These are phyloP conservation scores for Rhynchopsitta pachyrhyncha DNA, from an alignment of 2,113 vertebrate species.

Conservation along the genomic window DNA sequence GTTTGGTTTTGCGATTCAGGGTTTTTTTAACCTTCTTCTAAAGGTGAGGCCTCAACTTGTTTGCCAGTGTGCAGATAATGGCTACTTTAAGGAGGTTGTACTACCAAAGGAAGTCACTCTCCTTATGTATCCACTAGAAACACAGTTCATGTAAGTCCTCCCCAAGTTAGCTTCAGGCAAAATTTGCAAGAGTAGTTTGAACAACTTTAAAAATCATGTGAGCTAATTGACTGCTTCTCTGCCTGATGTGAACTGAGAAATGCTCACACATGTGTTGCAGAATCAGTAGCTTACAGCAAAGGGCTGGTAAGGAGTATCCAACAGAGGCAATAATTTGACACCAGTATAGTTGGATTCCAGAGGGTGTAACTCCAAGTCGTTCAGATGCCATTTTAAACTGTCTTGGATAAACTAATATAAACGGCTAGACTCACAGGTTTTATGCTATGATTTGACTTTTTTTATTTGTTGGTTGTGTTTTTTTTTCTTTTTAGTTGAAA, in stretches of 20 bases:
- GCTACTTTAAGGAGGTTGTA: not conserved
- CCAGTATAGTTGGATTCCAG: not conserved
- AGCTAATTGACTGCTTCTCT: not conserved
- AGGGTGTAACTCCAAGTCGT: not conserved
- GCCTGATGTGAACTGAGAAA: not conserved
- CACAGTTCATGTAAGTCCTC: not conserved
- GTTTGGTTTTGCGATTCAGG: not conserved
- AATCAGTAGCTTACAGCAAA: not conserved
- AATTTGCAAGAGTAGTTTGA: not conserved
- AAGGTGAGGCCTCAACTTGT: not conserved
- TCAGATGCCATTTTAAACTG: not conserved
- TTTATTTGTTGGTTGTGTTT: not conserved
- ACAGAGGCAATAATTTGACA: not conserved
- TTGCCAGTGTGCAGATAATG: not conserved
- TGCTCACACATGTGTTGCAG: not conserved
- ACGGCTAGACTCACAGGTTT: not conserved
- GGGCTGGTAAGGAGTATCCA: not conserved
- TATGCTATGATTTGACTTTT: not conserved
- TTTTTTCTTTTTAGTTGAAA: not conserved
- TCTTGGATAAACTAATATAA: not conserved
- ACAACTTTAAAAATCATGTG: not conserved
- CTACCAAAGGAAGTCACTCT: slow-evolving; percentile 7
- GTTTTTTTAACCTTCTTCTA: not conserved
- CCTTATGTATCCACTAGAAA: not conserved
- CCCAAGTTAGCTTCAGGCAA: not conserved